Percentiles rank a stretch among this genome's conserved stretches.
phyloP scores from a whole-genome alignment of 2,797 vertebrate genomes.

The Huso huso region DNA sequence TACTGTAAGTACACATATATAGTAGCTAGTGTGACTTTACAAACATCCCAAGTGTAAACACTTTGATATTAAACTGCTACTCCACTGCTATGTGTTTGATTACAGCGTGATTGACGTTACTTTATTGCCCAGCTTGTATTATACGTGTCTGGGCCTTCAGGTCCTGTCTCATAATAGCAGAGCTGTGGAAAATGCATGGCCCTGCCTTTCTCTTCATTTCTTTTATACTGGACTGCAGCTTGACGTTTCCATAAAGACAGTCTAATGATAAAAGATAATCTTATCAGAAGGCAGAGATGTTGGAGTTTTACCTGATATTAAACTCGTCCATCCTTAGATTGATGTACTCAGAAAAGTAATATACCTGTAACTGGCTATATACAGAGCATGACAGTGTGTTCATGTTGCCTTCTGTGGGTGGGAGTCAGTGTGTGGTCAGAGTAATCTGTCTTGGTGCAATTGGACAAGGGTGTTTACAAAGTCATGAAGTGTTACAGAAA shows the following conservation, averaged over 20 bases:
- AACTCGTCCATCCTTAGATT: conserved; percentile 4
- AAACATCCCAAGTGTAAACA: too few relatives aligned
- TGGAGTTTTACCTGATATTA: conserved; percentile 9
- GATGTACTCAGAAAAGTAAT: conserved; percentile 7
- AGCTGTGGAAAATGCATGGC: too few relatives aligned
- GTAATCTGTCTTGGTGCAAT: conserved; percentile 3
- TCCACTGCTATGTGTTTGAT: too few relatives aligned
- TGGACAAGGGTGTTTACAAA: not conserved
- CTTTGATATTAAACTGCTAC: too few relatives aligned
- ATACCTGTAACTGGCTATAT: conserved; percentile 1
- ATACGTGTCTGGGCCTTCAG: too few relatives aligned
- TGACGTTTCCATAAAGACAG: not conserved
- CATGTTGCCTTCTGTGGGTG: not conserved
- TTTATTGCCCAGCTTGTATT: too few relatives aligned
- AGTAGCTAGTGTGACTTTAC: too few relatives aligned
- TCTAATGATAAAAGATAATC: conserved; percentile 13
- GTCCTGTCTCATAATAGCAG: too few relatives aligned
- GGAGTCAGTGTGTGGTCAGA: not conserved
- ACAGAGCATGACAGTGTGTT: not conserved
- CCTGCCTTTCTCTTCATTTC: too few relatives aligned
- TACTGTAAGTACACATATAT: too few relatives aligned
- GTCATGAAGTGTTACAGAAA: not conserved
- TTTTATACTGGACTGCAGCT: not conserved
- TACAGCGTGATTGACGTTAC: too few relatives aligned
- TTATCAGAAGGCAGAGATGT: conserved; percentile 4